Base-by-base conservation (phyloP, 2,113 vertebrate species). In the Bungarus multicinctus region DNA sequence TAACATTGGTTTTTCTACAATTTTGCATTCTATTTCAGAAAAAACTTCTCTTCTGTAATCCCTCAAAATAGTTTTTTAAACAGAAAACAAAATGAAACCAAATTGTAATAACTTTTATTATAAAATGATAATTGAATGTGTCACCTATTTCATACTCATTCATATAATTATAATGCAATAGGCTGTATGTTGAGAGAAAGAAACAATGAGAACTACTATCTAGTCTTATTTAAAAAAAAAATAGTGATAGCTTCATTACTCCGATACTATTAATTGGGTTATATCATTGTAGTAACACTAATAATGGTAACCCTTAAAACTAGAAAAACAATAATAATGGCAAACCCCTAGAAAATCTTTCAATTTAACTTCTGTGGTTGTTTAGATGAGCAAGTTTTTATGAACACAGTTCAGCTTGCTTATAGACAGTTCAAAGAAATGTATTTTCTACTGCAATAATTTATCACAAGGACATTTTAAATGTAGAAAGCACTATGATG, bases 201-300 rank as follows among this genome's bases (percentile, higher is more conserved):
- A 22, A 43, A 43, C 4, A 74, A 18, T 22, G 20, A 81, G 34
- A 81, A 81, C 34, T 81, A 81, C 74, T 92, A 91, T 95, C 54
- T 95, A 91, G 64, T 88, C 60, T 93, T n/a, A 50, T 87, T 53
- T 52, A 2, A 12, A 52, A 52, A 52, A 52, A 52, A 90, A 34
- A 89, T 92, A 52, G 54, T n/a, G 60, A 55, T 90, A 89, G 57
- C 18, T 95, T 14, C 45, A 2, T 39, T 87, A 74, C 58, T 52
- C 18, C 20, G n/a, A 10, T 54, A 93, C 93, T 93, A 52, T 91
- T 91, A 50, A 85, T 5, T 12, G 2, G 1, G 53, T 89, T 89
- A 93, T 89, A 60, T 87, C 93, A 94, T 93, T 88, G 34, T 87
- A 22, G 45, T 92, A 93, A 90, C 34, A 18, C 92, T 81, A 95